phyloP scores from a whole-genome alignment of 2,888 invertebrate genomes.

The Myopa tessellatipennis region DNA sequence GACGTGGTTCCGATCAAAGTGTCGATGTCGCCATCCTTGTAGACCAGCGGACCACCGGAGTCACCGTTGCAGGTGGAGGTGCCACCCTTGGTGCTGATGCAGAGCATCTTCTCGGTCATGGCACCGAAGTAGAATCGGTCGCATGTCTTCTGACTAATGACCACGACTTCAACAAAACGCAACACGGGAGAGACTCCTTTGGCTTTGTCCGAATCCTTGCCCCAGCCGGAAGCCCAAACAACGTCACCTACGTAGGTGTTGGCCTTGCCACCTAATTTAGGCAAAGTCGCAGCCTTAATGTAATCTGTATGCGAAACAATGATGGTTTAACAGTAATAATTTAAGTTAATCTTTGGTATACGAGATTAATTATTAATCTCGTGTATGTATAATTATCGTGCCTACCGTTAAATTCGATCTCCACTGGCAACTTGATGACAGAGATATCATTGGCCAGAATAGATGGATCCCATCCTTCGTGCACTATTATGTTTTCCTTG shows the following conservation, averaged over 20 bases:
- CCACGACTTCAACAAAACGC: conserved; percentile 52
- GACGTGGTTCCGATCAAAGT: conserved; percentile 19
- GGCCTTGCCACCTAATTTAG: conserved; percentile 43
- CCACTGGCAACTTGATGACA: conserved; percentile 52
- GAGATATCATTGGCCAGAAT: conserved; percentile 56
- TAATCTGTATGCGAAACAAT: conserved; percentile 38
- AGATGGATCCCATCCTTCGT: conserved; percentile 48
- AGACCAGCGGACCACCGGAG: conserved; percentile 32
- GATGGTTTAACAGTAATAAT: neutral
- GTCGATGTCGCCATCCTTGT: neutral
- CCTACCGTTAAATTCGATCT: conserved; percentile 49
- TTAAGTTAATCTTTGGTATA: too few relatives aligned
- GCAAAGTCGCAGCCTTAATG: conserved; percentile 51
- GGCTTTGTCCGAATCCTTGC: conserved; percentile 50
- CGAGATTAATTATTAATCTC: neutral
- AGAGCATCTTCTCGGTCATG: neutral
- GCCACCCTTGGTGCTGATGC: conserved; percentile 13
- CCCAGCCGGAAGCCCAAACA: conserved; percentile 55
- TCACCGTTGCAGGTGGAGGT: conserved; percentile 30
- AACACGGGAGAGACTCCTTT: conserved; percentile 50
- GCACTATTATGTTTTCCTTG: conserved; percentile 48
- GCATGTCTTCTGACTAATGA: conserved; percentile 55
- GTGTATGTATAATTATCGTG: neutral
- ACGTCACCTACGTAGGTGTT: conserved; percentile 50
- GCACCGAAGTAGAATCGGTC: conserved; percentile 42